phyloP scores from a whole-genome alignment of 2,797 vertebrate genomes.

The Catostomus latipinnis region DNA sequence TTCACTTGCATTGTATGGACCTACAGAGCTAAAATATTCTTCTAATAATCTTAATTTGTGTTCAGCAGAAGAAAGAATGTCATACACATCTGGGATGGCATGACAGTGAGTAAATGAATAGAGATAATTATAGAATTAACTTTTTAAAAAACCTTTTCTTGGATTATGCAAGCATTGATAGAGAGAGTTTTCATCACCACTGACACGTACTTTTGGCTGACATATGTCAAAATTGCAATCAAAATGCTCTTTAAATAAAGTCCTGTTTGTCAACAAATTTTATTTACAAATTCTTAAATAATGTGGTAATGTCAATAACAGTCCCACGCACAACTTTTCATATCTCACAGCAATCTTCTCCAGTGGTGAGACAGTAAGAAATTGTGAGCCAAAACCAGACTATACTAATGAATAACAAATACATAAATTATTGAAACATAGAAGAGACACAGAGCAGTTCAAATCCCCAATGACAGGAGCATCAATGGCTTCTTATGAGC shows the following conservation, averaged over 20 bases:
- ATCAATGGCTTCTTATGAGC: conserved; percentile 2
- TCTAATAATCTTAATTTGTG: too few relatives aligned
- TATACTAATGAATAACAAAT: conserved; percentile 54
- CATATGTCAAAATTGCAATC: conserved; percentile 4
- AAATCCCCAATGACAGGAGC: conserved; percentile 19
- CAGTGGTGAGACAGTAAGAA: conserved; percentile 7
- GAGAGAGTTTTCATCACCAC: too few relatives aligned
- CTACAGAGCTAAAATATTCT: too few relatives aligned
- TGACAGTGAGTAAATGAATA: too few relatives aligned
- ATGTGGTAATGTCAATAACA: conserved; percentile 37
- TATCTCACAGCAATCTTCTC: conserved; percentile 42
- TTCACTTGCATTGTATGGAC: too few relatives aligned
- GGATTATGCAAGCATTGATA: too few relatives aligned
- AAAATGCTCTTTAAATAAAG: too few relatives aligned
- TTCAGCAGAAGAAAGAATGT: too few relatives aligned
- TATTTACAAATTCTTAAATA: conserved; percentile 38
- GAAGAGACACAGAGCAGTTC: conserved; percentile 24
- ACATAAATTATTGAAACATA: conserved; percentile 48
- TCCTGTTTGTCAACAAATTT: conserved; percentile 17
- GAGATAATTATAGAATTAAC: too few relatives aligned
- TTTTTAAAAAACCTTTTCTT: too few relatives aligned
- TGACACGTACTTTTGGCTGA: not conserved
- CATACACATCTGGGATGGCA: too few relatives aligned
- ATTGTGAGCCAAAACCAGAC: conserved; percentile 44
- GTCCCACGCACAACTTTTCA: conserved; percentile 42